Evolutionary conservation across 1,140 invertebrate genomes (phyloP).

Genomic region (Rhyacophila brunnea): DNA sequence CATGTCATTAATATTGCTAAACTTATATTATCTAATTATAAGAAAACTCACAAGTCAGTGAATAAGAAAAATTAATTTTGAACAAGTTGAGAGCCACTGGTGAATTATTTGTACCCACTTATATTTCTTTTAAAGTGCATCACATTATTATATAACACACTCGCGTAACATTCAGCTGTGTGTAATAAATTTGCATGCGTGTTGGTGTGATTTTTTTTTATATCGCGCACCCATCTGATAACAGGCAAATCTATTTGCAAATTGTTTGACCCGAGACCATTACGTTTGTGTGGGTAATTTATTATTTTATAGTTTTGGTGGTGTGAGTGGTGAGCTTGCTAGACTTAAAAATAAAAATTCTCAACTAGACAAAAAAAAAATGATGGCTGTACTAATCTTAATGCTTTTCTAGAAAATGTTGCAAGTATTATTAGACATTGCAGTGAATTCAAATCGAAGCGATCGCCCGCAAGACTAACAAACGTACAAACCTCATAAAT

Average conservation of each 20-base stretch:
- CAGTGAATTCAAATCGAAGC: too few relatives aligned
- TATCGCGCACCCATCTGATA: constrained; percentile 17
- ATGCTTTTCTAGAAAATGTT: too few relatives aligned
- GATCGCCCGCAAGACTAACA: too few relatives aligned
- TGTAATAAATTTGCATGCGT: background rate
- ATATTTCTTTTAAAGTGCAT: constrained; percentile 19
- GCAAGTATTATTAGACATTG: too few relatives aligned
- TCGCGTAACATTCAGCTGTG: background rate
- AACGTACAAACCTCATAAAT: too few relatives aligned
- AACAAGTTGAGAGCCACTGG: background rate
- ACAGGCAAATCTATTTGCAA: constrained; percentile 31
- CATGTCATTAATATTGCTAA: too few relatives aligned
- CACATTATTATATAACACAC: constrained; percentile 24
- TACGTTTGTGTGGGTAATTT: background rate
- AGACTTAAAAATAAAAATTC: background rate
- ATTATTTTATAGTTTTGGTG: background rate
- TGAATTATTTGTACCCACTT: constrained; percentile 1
- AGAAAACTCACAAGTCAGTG: too few relatives aligned
- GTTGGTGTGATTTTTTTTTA: background rate
- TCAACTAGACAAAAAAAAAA: too few relatives aligned
- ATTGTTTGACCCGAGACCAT: constrained; percentile 20
- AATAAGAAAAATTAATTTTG: too few relatives aligned
- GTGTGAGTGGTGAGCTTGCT: constrained; percentile 1
- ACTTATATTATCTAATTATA: too few relatives aligned
- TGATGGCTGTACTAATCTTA: too few relatives aligned